These are phyloP conservation scores for Gymnogyps californianus DNA, from an alignment of 2,113 vertebrate genomes.

Conservation along the genomic window DNA sequence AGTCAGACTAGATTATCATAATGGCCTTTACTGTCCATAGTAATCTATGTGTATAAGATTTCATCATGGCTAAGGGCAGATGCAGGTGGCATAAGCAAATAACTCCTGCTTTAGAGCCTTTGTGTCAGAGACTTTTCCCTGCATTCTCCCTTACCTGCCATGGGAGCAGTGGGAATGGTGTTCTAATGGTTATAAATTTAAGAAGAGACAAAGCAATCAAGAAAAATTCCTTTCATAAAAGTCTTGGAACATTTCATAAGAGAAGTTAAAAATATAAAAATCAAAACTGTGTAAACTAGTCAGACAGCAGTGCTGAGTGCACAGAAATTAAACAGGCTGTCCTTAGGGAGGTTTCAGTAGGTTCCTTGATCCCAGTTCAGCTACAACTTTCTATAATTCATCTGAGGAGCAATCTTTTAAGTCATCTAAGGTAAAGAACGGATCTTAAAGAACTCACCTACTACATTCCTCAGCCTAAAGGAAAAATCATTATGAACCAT, in stretches of 20 bases:
- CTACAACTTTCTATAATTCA: neutral
- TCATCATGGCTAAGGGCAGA: neutral
- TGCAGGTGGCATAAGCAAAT: neutral
- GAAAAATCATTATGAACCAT: neutral
- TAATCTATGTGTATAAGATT: neutral
- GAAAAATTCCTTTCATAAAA: neutral
- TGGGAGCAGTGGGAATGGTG: neutral
- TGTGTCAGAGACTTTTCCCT: neutral
- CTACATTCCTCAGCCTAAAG: neutral
- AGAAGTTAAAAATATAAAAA: slow-evolving; percentile 12
- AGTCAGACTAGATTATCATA: neutral
- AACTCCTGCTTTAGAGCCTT: neutral
- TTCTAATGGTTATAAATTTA: neutral
- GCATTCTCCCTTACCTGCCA: neutral
- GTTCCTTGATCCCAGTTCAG: neutral
- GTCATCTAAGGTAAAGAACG: neutral
- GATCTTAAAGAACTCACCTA: neutral
- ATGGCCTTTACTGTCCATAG: neutral
- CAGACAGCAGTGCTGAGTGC: neutral
- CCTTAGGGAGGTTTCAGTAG: neutral
- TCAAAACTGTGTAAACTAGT: neutral
- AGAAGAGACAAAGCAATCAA: neutral
- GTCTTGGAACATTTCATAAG: neutral
- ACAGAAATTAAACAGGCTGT: neutral
- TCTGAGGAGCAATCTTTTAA: neutral